Percentiles rank a stretch among this genome's conserved stretches.
These are phyloP conservation scores for Crocodylus rhombifer DNA, from an alignment of 2,797 vertebrate genomes.

Conservation along the genomic window DNA sequence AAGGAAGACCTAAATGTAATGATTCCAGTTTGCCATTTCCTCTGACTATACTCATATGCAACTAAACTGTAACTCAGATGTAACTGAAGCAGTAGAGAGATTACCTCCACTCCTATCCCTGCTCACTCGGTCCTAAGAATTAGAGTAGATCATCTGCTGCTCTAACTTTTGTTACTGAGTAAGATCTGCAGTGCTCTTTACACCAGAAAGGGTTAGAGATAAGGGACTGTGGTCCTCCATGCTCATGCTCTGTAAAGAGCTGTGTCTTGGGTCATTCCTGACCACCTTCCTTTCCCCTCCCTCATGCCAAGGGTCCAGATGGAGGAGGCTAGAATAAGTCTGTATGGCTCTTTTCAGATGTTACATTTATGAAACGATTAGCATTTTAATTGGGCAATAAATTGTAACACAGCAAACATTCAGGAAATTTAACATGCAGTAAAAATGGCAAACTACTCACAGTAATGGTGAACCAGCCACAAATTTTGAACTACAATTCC, in stretches of 20 bases:
- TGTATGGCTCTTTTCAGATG: too few relatives aligned
- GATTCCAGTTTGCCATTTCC: background rate
- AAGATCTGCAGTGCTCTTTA: background rate
- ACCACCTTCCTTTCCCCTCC: background rate
- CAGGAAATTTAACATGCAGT: too few relatives aligned
- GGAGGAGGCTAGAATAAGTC: background rate
- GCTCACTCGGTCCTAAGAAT: background rate
- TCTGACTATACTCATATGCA: background rate
- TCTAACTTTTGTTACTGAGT: background rate
- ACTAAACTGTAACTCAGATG: background rate
- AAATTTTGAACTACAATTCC: too few relatives aligned
- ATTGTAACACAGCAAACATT: too few relatives aligned
- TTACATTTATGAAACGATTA: too few relatives aligned
- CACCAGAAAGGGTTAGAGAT: background rate
- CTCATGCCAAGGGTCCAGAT: background rate
- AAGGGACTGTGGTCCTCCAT: background rate
- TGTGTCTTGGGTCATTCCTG: background rate
- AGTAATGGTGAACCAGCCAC: too few relatives aligned
- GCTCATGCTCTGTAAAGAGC: background rate
- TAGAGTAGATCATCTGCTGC: background rate
- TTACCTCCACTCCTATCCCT: background rate
- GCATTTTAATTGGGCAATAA: too few relatives aligned
- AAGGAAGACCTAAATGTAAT: background rate
- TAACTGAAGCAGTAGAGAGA: background rate
- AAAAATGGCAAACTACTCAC: too few relatives aligned